Evolutionary conservation across 2,113 vertebrate species (phyloP).

Genomic region (Barnardius zonarius): DNA sequence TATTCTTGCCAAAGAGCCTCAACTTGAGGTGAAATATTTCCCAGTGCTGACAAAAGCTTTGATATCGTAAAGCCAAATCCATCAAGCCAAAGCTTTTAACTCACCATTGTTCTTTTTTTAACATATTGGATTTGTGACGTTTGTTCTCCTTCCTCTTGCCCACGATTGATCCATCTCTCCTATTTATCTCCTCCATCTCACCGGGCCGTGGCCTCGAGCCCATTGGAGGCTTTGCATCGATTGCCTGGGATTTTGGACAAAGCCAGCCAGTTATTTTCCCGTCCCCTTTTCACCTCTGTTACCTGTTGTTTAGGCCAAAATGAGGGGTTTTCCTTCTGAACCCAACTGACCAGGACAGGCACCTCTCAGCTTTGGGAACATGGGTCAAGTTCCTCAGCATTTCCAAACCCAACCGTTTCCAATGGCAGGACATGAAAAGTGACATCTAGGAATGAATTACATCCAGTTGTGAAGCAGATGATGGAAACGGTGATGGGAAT

Average conservation of each 20-base stretch:
- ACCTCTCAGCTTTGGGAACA: neutral
- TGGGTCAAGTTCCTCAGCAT: neutral
- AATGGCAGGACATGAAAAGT: neutral
- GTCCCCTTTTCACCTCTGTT: neutral
- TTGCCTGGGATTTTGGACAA: constrained; percentile 4
- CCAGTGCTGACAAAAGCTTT: constrained; percentile 56
- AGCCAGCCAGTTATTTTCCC: constrained; percentile 11
- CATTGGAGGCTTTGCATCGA: neutral
- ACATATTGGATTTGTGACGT: constrained; percentile 21
- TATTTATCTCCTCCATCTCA: neutral
- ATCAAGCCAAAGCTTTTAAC: constrained; percentile 54
- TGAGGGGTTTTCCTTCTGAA: neutral
- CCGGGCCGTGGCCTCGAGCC: neutral
- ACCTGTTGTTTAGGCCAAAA: neutral
- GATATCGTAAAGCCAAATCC: constrained; percentile 35
- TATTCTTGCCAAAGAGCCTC: constrained; percentile 59
- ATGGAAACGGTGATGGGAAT: neutral
- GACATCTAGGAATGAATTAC: neutral
- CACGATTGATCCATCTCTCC: constrained; percentile 4
- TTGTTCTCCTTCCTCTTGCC: neutral
- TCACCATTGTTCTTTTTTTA: constrained; percentile 10
- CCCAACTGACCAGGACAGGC: neutral
- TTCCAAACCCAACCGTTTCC: neutral
- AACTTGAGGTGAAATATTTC: constrained; percentile 63
- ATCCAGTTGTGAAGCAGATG: neutral